Conservation (phyloP, 1,140 invertebrate genomes). For the Kradibia gibbosae region DNA sequence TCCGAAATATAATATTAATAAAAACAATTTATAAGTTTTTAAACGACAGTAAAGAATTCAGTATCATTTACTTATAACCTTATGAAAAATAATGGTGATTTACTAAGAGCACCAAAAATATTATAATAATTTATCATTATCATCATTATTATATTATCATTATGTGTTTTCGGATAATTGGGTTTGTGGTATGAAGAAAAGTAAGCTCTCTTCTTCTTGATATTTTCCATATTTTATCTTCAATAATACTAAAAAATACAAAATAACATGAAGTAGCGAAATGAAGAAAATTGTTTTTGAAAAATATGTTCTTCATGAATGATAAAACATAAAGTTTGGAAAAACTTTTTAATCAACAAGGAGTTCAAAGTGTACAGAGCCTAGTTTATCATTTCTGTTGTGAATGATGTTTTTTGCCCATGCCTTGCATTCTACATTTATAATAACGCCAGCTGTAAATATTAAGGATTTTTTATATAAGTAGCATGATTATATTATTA, state of each 20-base stretch:
- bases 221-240: background rate
- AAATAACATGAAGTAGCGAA: background rate
- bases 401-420: slow-evolving; percentile 91
- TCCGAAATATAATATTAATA: too few relatives aligned
- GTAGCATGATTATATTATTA: background rate
- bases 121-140: background rate
- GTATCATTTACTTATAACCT: too few relatives aligned
- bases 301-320: background rate
- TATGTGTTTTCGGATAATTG: background rate
- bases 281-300: background rate
- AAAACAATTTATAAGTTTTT: too few relatives aligned
- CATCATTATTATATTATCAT: background rate
- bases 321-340: slow-evolving; percentile 6
- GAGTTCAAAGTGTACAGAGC: slow-evolving; percentile 91
- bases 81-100: background rate
- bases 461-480: slow-evolving; percentile 9
- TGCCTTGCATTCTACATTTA: slow-evolving; percentile 92
- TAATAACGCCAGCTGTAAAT: slow-evolving; percentile 84
- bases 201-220: background rate
- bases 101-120: too few relatives aligned
- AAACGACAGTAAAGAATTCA: too few relatives aligned
- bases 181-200: background rate
- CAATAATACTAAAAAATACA: background rate
- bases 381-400: slow-evolving; percentile 83
- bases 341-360: slow-evolving; percentile 82